Base-by-base conservation (phyloP, 2,888 invertebrate genomes). In the Hypercompe scribonia region DNA sequence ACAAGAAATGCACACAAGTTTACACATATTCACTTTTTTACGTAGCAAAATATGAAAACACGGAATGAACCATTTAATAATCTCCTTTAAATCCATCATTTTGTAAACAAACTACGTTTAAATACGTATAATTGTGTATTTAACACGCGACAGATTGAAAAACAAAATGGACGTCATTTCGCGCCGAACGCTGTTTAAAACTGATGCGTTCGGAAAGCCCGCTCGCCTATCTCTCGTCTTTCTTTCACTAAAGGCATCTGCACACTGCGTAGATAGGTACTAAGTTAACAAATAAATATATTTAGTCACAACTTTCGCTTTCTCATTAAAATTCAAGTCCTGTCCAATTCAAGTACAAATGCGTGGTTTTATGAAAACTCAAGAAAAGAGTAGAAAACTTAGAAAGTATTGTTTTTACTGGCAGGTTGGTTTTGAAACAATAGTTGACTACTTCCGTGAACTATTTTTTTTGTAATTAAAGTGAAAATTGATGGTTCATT, bases 31-130 rank as follows among this genome's bases (percentile, higher is more conserved):
- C 69, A 79, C 77, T 75, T 84, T 84, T 77, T 82, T 80, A 64
- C 80, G 70, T 87, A 90, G 90, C 84, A 95, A 86, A 72, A 94
- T 90, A 81, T 93, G 94, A 78, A 95, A 94, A 86, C 95, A 95
- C 74, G 94, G 95, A 78, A 95, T 93, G 70, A 95, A 95, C 95
- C 95, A 95, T 85, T 94, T 95, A 65, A 96, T 96, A 54, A 96
- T 93, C 78, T 96, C 96, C 87, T 91, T 93, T 82, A 96, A 87
- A 87, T 96, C 96, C 94, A 95, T 95, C 87, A 88, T 94, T 80
- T 78, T 82, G 73, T 78, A 73, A 75, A 70, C 71, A 58, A 31
- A 61, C n/a, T 15, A 64, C 15, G 58, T 58, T 76, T 75, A 77
- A 2, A 33, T 46, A 68, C 65, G 61, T 74, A 64, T 63, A 75